Percentiles rank a stretch among this genome's conserved stretches.
Conservation (phyloP, 1,140 invertebrate genomes). For the Myzus persicae region DNA sequence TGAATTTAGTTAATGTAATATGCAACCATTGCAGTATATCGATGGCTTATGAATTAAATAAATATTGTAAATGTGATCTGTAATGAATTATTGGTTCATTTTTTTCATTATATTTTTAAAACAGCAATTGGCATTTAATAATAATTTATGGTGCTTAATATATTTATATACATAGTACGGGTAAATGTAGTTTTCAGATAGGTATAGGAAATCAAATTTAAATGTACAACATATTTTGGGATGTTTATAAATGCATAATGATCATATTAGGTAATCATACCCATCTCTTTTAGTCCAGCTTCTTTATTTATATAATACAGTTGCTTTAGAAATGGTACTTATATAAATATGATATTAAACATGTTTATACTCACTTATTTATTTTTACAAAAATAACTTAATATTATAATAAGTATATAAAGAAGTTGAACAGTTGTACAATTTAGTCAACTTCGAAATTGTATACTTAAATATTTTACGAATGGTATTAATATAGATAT, state of each 20-base stretch:
- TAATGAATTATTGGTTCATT: background rate
- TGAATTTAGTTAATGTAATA: background rate
- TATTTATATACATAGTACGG: background rate
- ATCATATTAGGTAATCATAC: too few species aligned
- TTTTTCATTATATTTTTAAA: background rate
- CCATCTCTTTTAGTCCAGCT: too few species aligned
- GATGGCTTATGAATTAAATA: background rate
- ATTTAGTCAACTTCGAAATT: conserved; percentile 2
- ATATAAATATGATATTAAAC: background rate
- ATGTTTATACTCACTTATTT: background rate
- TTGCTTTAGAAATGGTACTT: background rate
- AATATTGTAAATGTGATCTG: background rate
- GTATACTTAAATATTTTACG: conserved; percentile 14
- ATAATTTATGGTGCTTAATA: background rate
- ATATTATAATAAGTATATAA: background rate
- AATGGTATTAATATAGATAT: background rate
- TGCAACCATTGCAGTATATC: background rate
- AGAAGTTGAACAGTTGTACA: background rate
- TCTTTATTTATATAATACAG: background rate
- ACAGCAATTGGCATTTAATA: background rate
- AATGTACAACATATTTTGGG: too few species aligned
- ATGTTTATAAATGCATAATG: too few species aligned
- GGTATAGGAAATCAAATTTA: too few species aligned
- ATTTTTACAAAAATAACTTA: background rate
- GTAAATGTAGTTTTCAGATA: too few species aligned